A percentile compares a stretch with the other conserved stretches of the same genome.
phyloP scores from a whole-genome alignment of 1,140 invertebrate genomes.

The Melitaea cinxia region DNA sequence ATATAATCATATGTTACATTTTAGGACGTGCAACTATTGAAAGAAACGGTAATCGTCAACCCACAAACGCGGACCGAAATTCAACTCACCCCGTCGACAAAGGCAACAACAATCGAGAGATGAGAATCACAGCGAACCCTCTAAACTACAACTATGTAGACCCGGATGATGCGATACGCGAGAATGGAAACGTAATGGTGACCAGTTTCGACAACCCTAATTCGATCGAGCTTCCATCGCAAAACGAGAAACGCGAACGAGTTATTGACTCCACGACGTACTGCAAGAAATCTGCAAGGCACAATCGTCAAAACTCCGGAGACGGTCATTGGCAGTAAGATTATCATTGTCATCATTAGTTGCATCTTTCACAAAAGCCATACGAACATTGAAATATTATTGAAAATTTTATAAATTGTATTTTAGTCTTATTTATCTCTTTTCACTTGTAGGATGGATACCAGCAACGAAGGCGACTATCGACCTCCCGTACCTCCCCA shows the following conservation, averaged over 20 bases:
- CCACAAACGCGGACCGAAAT: constrained; percentile 73
- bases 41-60: constrained; percentile 80
- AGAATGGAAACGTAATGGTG: constrained; percentile 79
- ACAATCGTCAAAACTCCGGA: constrained; percentile 72
- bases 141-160: constrained; percentile 86
- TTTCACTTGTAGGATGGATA: constrained; percentile 51
- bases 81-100: constrained; percentile 62
- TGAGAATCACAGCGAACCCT: constrained; percentile 90
- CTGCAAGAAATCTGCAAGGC: constrained; percentile 83
- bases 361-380: constrained; percentile 48
- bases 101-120: constrained; percentile 76
- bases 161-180: constrained; percentile 83
- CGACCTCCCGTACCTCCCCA: constrained; percentile 93
- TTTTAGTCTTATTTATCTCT: constrained; percentile 26
- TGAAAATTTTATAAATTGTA: neutral
- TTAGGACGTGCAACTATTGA: constrained; percentile 92
- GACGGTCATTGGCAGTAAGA: constrained; percentile 81
- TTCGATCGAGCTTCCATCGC: constrained; percentile 86
- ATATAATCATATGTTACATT: constrained; percentile 34
- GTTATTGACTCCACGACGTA: constrained; percentile 88
- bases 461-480: constrained; percentile 84
- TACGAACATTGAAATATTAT: constrained; percentile 32
- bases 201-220: constrained; percentile 89
- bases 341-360: constrained; percentile 60
- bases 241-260: constrained; percentile 64